Evolutionary conservation across 2,888 invertebrate genomes (phyloP), one percentile per base, ranked within the genome.

Genomic region (Ceramica pisi): DNA sequence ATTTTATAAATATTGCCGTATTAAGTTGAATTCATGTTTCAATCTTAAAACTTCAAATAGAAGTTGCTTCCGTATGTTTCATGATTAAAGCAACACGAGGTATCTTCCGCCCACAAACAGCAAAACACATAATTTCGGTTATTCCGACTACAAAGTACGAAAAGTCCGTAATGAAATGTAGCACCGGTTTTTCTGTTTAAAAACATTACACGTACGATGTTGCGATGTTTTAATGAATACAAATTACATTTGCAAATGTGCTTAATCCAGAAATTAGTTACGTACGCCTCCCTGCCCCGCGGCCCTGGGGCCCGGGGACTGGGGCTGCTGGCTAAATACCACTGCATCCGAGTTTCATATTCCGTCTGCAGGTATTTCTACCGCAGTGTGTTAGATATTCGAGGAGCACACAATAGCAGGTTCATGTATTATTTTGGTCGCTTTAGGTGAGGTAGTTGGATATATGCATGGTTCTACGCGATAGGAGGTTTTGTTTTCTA

Each of bases 211-310:
- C 92, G 92, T 92, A 90, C 90, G 86, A 74, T 80, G 85, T 76
- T 84, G 86, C 83, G 86, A 87, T 88, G 92, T 92, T 93, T 93
- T 94, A 94, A 94, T 94, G 94, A 94, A 95, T 94, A 95, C 92
- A 95, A 95, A 95, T 95, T 94, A 94, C 94, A 90, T 95, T 95
- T 94, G 94, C 94, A 95, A 95, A 96, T 95, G 92, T 93, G 92
- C 92, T 92, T 95, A 96, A 96, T 96, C 95, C 95, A 89, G 91
- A 95, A 95, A 95, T 95, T 95, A 95, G 95, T 95, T 91, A 90
- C 92, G 90, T 67, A 50, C 73, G 73, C 55, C 75, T 87, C 88
- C 80, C 76, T 63, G 21, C 65, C 73, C 81, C 73, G 21, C 72
- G 63, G 66, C 80, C 71, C 68, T 51, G 60, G 65, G 21, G 77